A percentile compares a stretch with the other conserved stretches of the same genome.
Evolutionary conservation across 2,797 vertebrate genomes (phyloP).

Genomic region (Coilia nasus): DNA sequence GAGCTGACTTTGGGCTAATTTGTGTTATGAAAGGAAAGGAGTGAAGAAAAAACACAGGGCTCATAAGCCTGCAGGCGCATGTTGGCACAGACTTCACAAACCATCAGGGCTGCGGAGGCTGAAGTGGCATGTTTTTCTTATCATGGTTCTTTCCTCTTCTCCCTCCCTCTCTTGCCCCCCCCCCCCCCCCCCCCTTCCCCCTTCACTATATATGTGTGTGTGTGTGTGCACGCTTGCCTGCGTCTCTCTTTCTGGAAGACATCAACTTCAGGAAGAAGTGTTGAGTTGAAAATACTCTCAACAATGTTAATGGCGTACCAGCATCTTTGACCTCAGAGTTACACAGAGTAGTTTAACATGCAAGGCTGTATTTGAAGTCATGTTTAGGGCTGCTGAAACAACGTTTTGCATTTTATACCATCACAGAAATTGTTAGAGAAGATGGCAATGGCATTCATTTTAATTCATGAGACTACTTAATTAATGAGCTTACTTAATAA

Average conservation of each 20-base stretch:
- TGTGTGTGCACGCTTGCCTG: no score
- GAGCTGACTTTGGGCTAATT: constrained; percentile 65
- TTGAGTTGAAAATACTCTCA: constrained; percentile 47
- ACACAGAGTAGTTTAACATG: constrained; percentile 67
- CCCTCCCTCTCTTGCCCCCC: background rate
- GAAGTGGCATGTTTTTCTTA: constrained; percentile 37
- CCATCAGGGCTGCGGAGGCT: constrained; percentile 53
- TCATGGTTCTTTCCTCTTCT: background rate
- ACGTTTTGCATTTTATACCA: constrained; percentile 63
- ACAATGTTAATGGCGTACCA: constrained; percentile 63
- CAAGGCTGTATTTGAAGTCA: constrained; percentile 72
- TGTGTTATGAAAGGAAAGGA: constrained; percentile 54
- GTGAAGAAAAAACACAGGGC: constrained; percentile 50
- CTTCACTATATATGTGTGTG: no score
- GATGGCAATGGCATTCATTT: background rate
- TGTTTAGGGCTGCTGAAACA: constrained; percentile 68
- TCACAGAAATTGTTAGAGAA: constrained; percentile 53
- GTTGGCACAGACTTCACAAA: constrained; percentile 59
- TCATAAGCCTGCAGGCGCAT: constrained; percentile 57
- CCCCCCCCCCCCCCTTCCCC: no score
- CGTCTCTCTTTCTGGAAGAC: background rate
- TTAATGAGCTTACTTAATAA: background rate
- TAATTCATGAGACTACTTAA: no score
- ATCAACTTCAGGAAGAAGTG: constrained; percentile 2
- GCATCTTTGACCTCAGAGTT: constrained; percentile 61